Conservation (phyloP, 2,113 vertebrate genomes). For the Spea bombifrons region DNA sequence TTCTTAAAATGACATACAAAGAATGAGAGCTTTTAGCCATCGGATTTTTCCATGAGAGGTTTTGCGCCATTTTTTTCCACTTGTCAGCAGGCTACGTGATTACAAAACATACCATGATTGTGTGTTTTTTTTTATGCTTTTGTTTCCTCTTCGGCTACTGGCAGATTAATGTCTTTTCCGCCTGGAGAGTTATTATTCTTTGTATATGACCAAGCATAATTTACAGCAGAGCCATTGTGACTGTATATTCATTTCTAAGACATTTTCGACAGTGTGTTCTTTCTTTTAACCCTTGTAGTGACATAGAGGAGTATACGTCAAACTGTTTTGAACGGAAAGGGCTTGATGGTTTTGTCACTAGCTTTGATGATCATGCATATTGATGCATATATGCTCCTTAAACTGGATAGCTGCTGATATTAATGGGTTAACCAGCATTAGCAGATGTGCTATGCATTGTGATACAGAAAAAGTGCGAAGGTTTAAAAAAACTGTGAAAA, state of each 20-base stretch:
- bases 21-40: not conserved
- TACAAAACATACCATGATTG: conserved; percentile 11
- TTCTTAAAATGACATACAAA: conserved; percentile 16
- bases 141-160: not conserved
- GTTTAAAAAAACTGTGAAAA: too few species aligned
- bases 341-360: too few species aligned
- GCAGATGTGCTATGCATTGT: too few species aligned
- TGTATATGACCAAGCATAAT: not conserved
- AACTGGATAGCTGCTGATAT: too few species aligned
- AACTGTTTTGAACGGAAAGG: too few species aligned
- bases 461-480: too few species aligned
- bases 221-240: not conserved
- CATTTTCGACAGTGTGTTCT: too few species aligned
- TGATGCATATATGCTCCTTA: too few species aligned
- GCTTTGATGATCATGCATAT: too few species aligned
- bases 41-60: conserved; percentile 6
- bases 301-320: too few species aligned
- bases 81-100: conserved; percentile 27
- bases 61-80: conserved; percentile 10
- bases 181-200: not conserved
- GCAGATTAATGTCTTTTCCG: conserved; percentile 4
- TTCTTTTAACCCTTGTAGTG: not conserved
- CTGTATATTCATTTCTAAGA: not conserved
- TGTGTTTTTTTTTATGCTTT: conserved; percentile 20
- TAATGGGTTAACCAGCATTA: too few species aligned